A percentile compares a stretch with the other conserved stretches of the same genome.
phyloP scores from a whole-genome alignment of 2,113 vertebrate species.

The Cheilinus undulatus region DNA sequence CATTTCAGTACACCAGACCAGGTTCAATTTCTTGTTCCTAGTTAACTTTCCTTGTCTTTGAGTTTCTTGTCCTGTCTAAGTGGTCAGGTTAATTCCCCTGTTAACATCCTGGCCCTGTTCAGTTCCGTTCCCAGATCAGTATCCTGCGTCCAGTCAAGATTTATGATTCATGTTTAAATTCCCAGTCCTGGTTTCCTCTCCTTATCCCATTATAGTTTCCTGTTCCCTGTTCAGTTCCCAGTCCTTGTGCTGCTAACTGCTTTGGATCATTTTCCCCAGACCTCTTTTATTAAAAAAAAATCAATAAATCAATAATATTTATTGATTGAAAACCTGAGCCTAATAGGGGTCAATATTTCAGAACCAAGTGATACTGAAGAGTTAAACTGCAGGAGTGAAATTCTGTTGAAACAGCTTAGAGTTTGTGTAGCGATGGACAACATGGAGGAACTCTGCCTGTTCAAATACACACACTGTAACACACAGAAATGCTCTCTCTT shows the following conservation, averaged over 20 bases:
- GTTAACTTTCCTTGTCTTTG: not conserved
- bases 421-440: conserved; percentile 34
- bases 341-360: not conserved
- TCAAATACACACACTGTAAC: not conserved
- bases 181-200: no score
- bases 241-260: no score
- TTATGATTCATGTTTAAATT: no score
- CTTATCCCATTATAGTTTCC: no score
- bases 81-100: no score
- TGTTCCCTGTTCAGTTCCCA: no score
- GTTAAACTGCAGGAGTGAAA: not conserved
- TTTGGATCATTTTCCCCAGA: no score
- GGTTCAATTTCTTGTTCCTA: not conserved
- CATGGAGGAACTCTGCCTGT: conserved; percentile 6
- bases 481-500: not conserved
- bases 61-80: not conserved
- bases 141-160: no score
- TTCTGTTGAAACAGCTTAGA: conserved; percentile 6
- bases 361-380: not conserved
- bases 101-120: no score
- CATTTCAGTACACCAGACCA: not conserved
- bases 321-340: not conserved
- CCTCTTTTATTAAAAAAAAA: no score
- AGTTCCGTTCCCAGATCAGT: no score
- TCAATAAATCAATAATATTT: not conserved